A percentile compares a stretch with the other conserved stretches of the same genome.
Evolutionary conservation across 2,888 invertebrate species (phyloP).

Genomic region (Onthophagus sagittarius): DNA sequence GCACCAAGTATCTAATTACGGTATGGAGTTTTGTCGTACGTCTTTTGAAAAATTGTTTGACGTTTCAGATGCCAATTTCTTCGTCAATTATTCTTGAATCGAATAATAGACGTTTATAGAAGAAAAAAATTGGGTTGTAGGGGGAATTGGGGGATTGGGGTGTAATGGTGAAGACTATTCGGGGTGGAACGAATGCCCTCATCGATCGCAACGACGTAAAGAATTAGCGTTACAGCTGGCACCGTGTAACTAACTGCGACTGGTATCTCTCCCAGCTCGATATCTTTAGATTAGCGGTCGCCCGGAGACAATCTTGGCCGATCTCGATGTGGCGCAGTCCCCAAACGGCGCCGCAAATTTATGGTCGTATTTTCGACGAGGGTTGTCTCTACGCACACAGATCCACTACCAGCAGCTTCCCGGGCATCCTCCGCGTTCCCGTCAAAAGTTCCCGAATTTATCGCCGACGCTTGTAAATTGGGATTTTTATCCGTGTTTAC

Average conservation of each 20-base stretch:
- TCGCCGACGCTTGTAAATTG: background rate
- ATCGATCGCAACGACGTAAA: background rate
- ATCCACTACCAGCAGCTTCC: background rate
- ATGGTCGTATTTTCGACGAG: background rate
- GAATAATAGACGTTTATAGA: too few relatives aligned
- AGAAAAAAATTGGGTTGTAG: too few relatives aligned
- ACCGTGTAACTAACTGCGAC: background rate
- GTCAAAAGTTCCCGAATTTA: conserved; percentile 4
- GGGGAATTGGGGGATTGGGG: too few relatives aligned
- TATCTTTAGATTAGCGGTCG: background rate
- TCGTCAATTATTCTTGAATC: too few relatives aligned
- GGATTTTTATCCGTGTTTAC: conserved; percentile 10
- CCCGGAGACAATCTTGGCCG: background rate
- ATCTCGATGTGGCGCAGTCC: background rate
- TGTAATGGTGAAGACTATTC: too few relatives aligned
- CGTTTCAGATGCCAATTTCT: too few relatives aligned
- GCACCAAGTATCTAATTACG: too few relatives aligned
- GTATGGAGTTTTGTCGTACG: too few relatives aligned
- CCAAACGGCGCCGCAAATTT: background rate
- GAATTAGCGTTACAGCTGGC: background rate
- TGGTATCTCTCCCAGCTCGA: background rate
- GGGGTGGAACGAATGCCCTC: background rate
- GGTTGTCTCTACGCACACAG: background rate
- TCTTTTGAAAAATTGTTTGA: too few relatives aligned
- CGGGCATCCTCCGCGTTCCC: background rate